A percentile compares a stretch with the other conserved stretches of the same genome.
Evolutionary conservation across 2,888 invertebrate species (phyloP).

Genomic region (Suillia variegata): DNA sequence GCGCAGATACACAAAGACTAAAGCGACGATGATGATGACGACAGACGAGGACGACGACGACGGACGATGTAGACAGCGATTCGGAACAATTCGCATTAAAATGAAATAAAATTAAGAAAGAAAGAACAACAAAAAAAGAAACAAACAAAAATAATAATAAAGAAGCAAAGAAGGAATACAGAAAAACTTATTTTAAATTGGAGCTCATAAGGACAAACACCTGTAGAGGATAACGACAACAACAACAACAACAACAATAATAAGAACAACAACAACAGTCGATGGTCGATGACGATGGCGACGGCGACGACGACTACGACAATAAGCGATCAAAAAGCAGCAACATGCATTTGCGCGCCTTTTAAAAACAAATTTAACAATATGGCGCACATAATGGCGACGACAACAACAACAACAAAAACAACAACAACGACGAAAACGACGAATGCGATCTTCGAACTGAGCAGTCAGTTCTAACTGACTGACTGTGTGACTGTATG

Average conservation of each 20-base stretch:
- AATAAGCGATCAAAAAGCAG: constrained; percentile 15
- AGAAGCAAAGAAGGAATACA: constrained; percentile 9
- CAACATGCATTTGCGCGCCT: constrained; percentile 34
- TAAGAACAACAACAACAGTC: constrained; percentile 24
- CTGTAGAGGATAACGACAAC: constrained; percentile 27
- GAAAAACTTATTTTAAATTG: constrained; percentile 31
- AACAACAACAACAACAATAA: constrained; percentile 27
- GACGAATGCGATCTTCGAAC: constrained; percentile 19
- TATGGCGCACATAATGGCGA: constrained; percentile 24
- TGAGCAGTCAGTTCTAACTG: background rate
- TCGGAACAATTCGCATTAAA: constrained; percentile 30
- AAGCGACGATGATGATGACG: background rate
- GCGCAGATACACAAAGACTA: background rate
- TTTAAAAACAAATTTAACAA: constrained; percentile 31
- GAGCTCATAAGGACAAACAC: constrained; percentile 34
- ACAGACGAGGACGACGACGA: background rate
- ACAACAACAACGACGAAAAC: too few species aligned
- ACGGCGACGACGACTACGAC: constrained; percentile 9
- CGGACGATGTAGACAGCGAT: background rate
- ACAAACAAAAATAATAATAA: constrained; percentile 18
- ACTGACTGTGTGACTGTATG: background rate
- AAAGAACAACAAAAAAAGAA: constrained; percentile 24
- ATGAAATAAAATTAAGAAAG: constrained; percentile 49
- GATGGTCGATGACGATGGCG: too few species aligned
- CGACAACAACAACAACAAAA: constrained; percentile 20